Conservation (phyloP, 2,113 vertebrate genomes). For the Pseudonaja textilis region DNA sequence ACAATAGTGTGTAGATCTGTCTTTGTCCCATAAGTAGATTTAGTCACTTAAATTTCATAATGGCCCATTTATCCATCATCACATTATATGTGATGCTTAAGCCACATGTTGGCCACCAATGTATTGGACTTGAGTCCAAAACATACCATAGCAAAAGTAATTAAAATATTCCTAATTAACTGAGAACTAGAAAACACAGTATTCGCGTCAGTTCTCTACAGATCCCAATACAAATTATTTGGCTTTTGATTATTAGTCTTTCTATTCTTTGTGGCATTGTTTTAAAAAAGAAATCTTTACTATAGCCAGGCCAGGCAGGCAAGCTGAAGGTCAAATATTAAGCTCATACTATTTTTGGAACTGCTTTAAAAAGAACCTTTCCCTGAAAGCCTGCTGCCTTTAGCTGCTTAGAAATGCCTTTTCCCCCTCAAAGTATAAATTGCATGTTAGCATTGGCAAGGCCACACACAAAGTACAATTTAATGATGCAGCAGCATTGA, state of each 20-base stretch:
- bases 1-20: neutral
- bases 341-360: constrained; percentile 18
- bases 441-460: neutral
- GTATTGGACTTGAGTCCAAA: neutral
- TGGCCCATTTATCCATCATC: neutral
- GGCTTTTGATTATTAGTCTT: neutral
- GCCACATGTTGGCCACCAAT: constrained; percentile 3
- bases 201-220: neutral
- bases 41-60: neutral
- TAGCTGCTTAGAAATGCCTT: neutral
- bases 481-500: constrained; percentile 33
- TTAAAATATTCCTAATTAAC: neutral
- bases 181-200: constrained; percentile 2
- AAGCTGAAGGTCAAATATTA: constrained; percentile 6
- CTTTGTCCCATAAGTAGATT: neutral
- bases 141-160: neutral
- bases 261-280: neutral
- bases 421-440: neutral
- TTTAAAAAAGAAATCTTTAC: neutral
- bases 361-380: neutral
- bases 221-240: neutral
- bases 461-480: constrained; percentile 14
- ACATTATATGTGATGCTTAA: neutral
- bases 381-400: neutral
- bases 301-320: neutral